These are phyloP conservation scores for Rousettus leschenaultii DNA, from an alignment of 2,113 vertebrate species.

Conservation along the genomic window DNA sequence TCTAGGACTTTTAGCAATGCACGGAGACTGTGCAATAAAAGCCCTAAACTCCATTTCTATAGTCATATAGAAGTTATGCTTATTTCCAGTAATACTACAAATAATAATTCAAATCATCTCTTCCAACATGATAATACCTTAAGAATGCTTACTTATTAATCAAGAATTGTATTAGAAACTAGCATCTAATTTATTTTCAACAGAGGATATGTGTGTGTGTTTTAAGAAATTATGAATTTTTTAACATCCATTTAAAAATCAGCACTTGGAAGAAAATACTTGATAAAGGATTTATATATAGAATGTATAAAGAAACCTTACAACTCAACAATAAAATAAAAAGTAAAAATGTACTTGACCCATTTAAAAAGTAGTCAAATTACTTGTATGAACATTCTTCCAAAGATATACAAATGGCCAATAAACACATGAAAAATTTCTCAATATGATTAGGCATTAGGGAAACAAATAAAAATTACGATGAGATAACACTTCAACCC, in stretches of 20 bases:
- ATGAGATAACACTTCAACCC: not conserved
- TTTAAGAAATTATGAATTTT: not conserved
- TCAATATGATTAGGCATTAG: not conserved
- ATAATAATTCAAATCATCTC: not conserved
- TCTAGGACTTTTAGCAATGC: not conserved
- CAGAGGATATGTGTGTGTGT: not conserved
- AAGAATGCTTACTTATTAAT: not conserved
- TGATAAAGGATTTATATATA: not conserved
- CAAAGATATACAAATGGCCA: not conserved
- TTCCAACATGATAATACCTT: not conserved
- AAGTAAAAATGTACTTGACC: not conserved
- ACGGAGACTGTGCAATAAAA: not conserved
- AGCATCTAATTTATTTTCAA: not conserved
- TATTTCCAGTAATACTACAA: not conserved
- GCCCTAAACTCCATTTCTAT: not conserved
- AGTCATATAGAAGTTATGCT: not conserved
- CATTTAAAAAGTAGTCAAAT: not conserved
- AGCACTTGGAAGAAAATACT: not conserved
- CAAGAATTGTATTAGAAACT: not conserved
- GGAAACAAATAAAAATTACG: not conserved
- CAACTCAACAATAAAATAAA: not conserved
- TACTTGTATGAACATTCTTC: not conserved
- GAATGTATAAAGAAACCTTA: not conserved
- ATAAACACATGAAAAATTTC: not conserved
- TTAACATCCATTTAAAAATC: constrained; percentile 10